Evolutionary conservation across 2,113 vertebrate genomes (phyloP).

Genomic region (Oxyura jamaicensis): DNA sequence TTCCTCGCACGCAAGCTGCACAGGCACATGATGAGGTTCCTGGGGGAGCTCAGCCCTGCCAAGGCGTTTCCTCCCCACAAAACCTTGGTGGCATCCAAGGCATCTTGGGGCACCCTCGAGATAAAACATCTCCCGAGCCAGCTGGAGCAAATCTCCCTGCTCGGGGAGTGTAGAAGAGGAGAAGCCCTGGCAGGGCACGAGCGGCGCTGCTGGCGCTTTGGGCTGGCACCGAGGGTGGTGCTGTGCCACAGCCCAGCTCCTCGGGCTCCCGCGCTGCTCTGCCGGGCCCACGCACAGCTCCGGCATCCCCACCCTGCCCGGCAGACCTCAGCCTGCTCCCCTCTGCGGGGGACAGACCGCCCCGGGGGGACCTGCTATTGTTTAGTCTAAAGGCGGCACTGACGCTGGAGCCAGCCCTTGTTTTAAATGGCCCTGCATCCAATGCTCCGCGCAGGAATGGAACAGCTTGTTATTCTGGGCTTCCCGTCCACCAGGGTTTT

Average conservation of each 20-base stretch:
- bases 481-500: background rate
- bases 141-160: background rate
- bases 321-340: background rate
- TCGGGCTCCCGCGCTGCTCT: background rate
- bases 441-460: background rate
- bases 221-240: background rate
- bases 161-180: background rate
- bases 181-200: background rate
- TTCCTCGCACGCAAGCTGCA: accelerated
- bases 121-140: background rate
- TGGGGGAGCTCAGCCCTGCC: background rate
- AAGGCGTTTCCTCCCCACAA: background rate
- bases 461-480: constrained; percentile 67
- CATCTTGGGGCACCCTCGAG: background rate
- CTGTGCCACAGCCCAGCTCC: too few relatives aligned
- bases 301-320: accelerated
- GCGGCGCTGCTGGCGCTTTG: background rate
- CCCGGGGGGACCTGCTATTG: background rate
- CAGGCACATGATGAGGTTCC: background rate
- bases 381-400: constrained; percentile 23
- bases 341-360: accelerated
- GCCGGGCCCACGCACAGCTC: background rate
- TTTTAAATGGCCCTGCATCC: constrained; percentile 30
- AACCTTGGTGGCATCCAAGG: background rate
- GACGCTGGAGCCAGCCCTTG: constrained; percentile 8